Conservation (phyloP, 2,797 vertebrate genomes). For the Sciaenops ocellatus region DNA sequence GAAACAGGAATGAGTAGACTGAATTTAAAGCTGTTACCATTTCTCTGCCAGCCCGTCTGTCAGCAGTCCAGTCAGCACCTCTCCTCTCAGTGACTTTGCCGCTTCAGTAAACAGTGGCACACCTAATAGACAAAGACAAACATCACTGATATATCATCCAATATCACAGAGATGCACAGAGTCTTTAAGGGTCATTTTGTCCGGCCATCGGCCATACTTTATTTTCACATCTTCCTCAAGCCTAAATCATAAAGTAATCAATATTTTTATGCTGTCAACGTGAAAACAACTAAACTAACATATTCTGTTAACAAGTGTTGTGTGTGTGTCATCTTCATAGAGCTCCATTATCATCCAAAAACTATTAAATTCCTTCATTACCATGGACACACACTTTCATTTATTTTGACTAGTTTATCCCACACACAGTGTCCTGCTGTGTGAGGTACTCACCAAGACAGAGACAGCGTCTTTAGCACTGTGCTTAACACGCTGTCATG, state of each 20-base stretch:
- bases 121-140: slow-evolving; percentile 56
- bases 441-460: background rate
- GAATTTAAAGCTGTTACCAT: slow-evolving; percentile 74
- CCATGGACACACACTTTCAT: background rate
- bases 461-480: too few species aligned
- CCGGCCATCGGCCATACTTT: too few species aligned
- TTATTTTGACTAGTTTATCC: background rate
- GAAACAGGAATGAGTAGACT: background rate
- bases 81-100: slow-evolving; percentile 77
- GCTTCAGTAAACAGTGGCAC: slow-evolving; percentile 72
- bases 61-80: slow-evolving; percentile 76
- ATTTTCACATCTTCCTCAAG: background rate
- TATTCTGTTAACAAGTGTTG: too few species aligned
- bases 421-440: background rate
- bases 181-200: too few species aligned
- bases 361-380: background rate
- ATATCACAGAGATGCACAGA: background rate
- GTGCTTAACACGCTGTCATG: background rate
- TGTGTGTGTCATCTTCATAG: background rate
- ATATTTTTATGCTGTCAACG: background rate
- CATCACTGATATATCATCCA: background rate
- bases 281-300: background rate
- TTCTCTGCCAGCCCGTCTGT: slow-evolving; percentile 72
- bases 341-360: background rate
- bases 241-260: background rate